These are phyloP conservation scores for Microctenopoma lineatum DNA, from an alignment of 2,797 vertebrate genomes.

Conservation along the genomic window DNA sequence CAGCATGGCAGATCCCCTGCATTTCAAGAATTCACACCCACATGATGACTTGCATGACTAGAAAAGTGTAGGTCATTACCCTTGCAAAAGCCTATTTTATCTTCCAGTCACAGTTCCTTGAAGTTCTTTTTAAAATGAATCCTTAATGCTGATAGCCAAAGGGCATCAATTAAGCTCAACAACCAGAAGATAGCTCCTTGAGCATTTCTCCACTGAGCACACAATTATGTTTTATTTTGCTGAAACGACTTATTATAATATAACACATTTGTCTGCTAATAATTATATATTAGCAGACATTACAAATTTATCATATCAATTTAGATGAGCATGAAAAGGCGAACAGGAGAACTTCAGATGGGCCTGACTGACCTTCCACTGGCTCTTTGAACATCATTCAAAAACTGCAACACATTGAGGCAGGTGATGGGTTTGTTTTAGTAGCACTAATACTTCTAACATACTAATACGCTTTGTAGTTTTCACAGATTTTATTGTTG, in stretches of 20 bases:
- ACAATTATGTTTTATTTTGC: conserved; percentile 67
- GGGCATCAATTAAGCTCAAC: conserved; percentile 68
- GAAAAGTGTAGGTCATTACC: conserved; percentile 43
- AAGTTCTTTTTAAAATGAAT: conserved; percentile 49
- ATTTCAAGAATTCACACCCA: conserved; percentile 35
- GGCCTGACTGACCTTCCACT: background rate
- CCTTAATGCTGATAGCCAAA: conserved; percentile 54
- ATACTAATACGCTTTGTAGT: background rate
- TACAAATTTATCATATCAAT: conserved; percentile 21
- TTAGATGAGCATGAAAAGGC: background rate
- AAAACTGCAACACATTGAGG: background rate
- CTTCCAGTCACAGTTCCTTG: conserved; percentile 17
- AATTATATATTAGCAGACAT: conserved; percentile 35
- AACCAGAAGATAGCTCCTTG: conserved; percentile 60
- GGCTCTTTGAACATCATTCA: background rate
- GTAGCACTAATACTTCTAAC: background rate
- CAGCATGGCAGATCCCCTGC: background rate
- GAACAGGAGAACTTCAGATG: background rate
- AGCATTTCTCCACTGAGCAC: conserved; percentile 56
- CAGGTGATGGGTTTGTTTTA: background rate
- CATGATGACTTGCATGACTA: conserved; percentile 29
- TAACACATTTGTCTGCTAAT: conserved; percentile 40
- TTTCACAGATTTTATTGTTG: background rate
- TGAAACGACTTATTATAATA: conserved; percentile 49
- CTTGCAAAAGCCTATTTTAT: conserved; percentile 41